Evolutionary conservation across 2,113 vertebrate genomes (phyloP), one percentile per base, ranked within the genome.

Genomic region (Xerus inauris): DNA sequence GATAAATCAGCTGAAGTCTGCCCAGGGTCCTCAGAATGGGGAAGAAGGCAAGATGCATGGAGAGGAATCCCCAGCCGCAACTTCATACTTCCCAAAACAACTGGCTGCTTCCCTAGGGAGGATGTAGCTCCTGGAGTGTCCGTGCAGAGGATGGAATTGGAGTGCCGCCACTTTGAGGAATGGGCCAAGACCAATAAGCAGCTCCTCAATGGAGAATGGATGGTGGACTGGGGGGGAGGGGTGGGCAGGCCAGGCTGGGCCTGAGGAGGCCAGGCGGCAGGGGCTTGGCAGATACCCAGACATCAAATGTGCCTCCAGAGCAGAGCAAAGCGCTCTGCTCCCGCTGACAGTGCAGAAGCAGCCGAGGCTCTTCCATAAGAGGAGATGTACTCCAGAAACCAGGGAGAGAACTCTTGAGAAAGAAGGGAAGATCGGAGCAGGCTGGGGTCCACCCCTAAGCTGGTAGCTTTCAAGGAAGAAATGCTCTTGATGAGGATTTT

Each of bases 111-210:
- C 59, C 71, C 1, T 9, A 1, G 38, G 64, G 54, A 94, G 49
- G 62, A 62, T 65, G 79, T 79, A 87, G 89, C 1, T 22, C 24
- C 54, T 57, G 75, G 32, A 54, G 47, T 59, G 13, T 65, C 80
- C 82, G 69, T 20, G 38, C 45, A 16, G 47, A 72, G 51, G 80
- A 83, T 83, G 89, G 91, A 93, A 85, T 96, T 45, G 72, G 57
- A 64, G 67, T 38, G 47, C 40, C 32, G 93, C 73, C 40, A 77
- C 96, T 95, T 89, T 57, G 95, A 97, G 92, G 92, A 62, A 71
- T 12, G 84, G 94, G 95, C 96, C 97, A 95, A 97, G 94, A 98
- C 97, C 97, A 95, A 97, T 97, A 97, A 65, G n/a, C 3, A 4
- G 83, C 94, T 93, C 91, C 71, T 96, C 89, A 51, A 6, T 73